These are phyloP conservation scores for Imbricaverruca yamaguchii DNA, from an alignment of 2,888 invertebrate species.

Conservation along the genomic window DNA sequence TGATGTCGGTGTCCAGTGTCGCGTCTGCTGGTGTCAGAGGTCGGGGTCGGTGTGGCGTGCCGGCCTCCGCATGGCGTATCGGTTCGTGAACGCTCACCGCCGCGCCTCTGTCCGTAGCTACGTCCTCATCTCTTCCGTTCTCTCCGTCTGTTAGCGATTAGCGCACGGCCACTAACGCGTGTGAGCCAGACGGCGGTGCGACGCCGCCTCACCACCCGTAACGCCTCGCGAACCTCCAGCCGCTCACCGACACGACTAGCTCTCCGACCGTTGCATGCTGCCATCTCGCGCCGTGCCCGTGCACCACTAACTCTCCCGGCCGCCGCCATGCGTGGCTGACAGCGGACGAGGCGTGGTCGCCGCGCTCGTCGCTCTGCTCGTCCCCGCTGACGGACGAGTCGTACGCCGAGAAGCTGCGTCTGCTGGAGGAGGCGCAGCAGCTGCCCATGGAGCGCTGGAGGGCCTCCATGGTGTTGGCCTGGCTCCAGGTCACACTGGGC, in stretches of 20 bases:
- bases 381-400: conserved; percentile 53
- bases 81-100: not conserved
- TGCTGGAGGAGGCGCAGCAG: conserved; percentile 65
- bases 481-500: conserved; percentile 86
- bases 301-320: not conserved
- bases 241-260: too few species aligned
- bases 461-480: conserved; percentile 85
- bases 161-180: not conserved
- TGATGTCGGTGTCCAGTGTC: not conserved
- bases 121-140: not conserved
- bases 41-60: not conserved
- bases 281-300: not conserved
- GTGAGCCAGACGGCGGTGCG: too few species aligned
- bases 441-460: conserved; percentile 84
- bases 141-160: not conserved
- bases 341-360: conserved; percentile 44
- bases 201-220: too few species aligned
- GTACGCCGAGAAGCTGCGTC: conserved; percentile 66
- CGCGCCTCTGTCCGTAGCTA: not conserved
- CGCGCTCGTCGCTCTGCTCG: conserved; percentile 39
- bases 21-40: not conserved
- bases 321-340: not conserved
- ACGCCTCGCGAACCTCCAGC: too few species aligned
- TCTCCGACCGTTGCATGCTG: not conserved
- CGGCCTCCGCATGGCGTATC: not conserved